Conservation (phyloP, 2,113 vertebrate species). For the Microcebus ravelobensis region DNA sequence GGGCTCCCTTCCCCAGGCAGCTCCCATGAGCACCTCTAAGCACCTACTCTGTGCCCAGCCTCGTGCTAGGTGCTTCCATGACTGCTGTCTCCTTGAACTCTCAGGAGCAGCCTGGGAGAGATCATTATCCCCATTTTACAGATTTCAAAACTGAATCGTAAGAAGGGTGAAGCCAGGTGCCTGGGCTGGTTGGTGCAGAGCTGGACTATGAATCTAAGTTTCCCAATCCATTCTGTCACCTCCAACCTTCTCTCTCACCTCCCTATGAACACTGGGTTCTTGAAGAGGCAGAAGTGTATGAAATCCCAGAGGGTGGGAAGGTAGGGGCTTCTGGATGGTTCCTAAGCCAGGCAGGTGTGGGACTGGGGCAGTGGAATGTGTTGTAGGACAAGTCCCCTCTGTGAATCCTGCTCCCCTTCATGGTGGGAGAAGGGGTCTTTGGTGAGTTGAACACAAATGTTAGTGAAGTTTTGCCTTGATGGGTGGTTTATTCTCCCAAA, state of each 20-base stretch:
- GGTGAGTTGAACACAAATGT: conserved; percentile 50
- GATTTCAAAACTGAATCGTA: not conserved
- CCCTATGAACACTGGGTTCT: not conserved
- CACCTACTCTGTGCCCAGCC: not conserved
- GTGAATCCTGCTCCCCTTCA: not conserved
- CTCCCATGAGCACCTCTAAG: not conserved
- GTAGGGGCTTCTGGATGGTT: not conserved
- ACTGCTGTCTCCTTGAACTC: not conserved
- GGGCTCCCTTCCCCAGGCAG: not conserved
- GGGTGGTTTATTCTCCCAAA: conserved; percentile 54
- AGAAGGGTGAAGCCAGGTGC: not conserved
- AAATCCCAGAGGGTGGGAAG: not conserved
- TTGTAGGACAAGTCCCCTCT: not conserved
- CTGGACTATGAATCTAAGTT: not conserved
- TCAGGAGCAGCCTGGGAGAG: not conserved
- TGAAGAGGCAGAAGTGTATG: not conserved
- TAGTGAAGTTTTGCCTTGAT: conserved; percentile 20
- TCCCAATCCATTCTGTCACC: not conserved
- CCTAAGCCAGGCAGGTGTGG: not conserved
- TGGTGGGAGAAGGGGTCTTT: not conserved
- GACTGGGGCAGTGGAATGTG: not conserved
- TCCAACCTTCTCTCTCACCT: not conserved
- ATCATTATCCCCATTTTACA: not conserved
- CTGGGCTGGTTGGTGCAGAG: not conserved
- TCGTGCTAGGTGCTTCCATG: not conserved